Conservation (phyloP, 2,888 invertebrate genomes). For the Thera britannica region DNA sequence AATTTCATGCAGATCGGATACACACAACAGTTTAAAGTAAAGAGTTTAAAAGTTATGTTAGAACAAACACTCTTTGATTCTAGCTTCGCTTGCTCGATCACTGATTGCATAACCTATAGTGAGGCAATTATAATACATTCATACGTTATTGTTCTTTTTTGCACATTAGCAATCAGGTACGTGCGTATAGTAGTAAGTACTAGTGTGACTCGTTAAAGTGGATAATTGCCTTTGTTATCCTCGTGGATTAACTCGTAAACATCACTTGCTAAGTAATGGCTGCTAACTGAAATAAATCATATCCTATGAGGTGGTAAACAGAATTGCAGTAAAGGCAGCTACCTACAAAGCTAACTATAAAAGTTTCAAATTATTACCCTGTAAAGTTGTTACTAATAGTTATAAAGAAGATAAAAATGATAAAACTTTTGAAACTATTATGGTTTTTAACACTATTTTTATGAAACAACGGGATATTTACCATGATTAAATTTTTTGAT, state of each 20-base stretch:
- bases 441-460: too few species aligned
- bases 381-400: not conserved
- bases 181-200: constrained; percentile 31
- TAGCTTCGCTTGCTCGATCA: not conserved
- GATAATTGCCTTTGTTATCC: constrained; percentile 63
- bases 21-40: too few species aligned
- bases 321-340: too few species aligned
- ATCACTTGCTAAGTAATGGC: constrained; percentile 42
- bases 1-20: too few species aligned
- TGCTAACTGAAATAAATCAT: constrained; percentile 39
- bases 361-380: not conserved
- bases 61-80: too few species aligned
- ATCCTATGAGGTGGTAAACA: constrained; percentile 17
- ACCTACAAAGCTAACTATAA: too few species aligned
- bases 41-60: too few species aligned
- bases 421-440: too few species aligned
- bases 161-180: constrained; percentile 23
- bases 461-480: too few species aligned
- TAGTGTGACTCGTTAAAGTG: constrained; percentile 50
- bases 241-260: constrained; percentile 48
- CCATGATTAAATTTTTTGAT: too few species aligned
- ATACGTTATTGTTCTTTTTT: constrained; percentile 23
- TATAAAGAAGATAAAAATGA: constrained; percentile 14
- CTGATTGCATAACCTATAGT: constrained; percentile 14
- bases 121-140: constrained; percentile 21